These are phyloP conservation scores for Ochlodes sylvanus DNA, from an alignment of 2,888 invertebrate species.

Conservation along the genomic window DNA sequence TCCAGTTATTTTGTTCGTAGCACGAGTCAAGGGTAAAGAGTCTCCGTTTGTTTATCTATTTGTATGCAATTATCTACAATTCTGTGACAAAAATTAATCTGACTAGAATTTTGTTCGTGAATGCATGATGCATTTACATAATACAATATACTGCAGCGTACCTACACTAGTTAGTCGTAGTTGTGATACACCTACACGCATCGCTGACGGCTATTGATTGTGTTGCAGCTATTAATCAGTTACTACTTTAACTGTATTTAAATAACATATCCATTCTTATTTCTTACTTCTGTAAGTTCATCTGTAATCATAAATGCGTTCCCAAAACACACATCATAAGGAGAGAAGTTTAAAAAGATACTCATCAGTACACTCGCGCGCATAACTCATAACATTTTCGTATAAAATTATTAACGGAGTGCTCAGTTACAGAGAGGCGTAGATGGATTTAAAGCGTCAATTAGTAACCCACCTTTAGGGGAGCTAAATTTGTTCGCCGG, in stretches of 20 bases:
- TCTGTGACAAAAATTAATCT: too few relatives aligned
- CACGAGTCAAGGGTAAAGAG: background rate
- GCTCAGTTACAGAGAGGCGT: slow-evolving; percentile 57
- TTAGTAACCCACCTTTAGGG: slow-evolving; percentile 67
- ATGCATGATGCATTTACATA: too few relatives aligned
- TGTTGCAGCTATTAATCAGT: background rate
- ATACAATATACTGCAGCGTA: too few relatives aligned
- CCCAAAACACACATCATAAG: slow-evolving; percentile 14
- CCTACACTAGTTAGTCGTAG: too few relatives aligned
- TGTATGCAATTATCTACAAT: too few relatives aligned
- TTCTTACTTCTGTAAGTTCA: background rate
- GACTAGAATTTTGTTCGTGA: too few relatives aligned
- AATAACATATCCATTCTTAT: background rate
- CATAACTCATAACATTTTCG: slow-evolving; percentile 41
- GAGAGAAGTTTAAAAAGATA: slow-evolving; percentile 12
- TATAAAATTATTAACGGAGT: slow-evolving; percentile 45
- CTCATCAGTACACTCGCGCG: slow-evolving; percentile 41
- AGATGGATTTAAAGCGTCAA: slow-evolving; percentile 79
- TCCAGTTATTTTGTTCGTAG: background rate
- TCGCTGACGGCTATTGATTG: background rate
- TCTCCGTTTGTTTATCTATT: background rate
- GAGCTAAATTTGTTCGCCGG: slow-evolving; percentile 67
- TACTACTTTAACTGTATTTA: background rate
- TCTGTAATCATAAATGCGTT: slow-evolving; percentile 14
- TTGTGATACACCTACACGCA: too few relatives aligned